A percentile compares a stretch with the other conserved stretches of the same genome.
Evolutionary conservation across 2,797 vertebrate genomes (phyloP).

Genomic region (Microctenopoma lineatum): DNA sequence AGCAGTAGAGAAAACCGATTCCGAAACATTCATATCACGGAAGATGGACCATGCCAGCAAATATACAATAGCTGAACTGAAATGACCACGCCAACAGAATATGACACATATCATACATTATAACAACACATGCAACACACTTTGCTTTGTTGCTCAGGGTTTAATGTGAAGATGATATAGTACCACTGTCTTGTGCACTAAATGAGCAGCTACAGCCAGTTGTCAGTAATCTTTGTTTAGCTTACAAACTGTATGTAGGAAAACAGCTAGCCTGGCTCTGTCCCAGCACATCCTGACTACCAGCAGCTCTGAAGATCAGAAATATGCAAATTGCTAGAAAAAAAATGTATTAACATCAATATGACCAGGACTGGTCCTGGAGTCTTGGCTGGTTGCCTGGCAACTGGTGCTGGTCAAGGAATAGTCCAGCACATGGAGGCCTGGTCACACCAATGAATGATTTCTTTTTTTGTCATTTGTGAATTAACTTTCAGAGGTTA

Average conservation of each 20-base stretch:
- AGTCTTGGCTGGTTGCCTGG: conserved; percentile 10
- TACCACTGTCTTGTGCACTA: too few relatives aligned
- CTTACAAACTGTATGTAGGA: not conserved
- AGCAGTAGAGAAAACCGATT: not conserved
- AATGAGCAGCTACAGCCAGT: not conserved
- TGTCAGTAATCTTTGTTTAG: not conserved
- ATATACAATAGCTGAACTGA: not conserved
- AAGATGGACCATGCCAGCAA: not conserved
- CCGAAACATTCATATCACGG: not conserved
- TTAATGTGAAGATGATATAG: not conserved
- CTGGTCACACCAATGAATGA: not conserved
- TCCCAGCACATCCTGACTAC: not conserved
- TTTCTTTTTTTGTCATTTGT: not conserved
- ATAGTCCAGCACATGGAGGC: not conserved
- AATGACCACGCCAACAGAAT: not conserved
- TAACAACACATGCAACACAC: not conserved
- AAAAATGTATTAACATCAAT: not conserved
- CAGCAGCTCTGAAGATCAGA: not conserved
- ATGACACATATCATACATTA: too few relatives aligned
- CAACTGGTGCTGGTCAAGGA: not conserved
- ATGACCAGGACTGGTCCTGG: not conserved
- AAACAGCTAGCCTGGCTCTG: not conserved
- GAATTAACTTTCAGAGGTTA: not conserved
- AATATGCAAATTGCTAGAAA: not conserved
- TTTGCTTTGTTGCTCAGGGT: not conserved